Evolutionary conservation across 2,888 invertebrate species (phyloP), one percentile per base, ranked within the genome.

Genomic region (Cephonodes hylas): DNA sequence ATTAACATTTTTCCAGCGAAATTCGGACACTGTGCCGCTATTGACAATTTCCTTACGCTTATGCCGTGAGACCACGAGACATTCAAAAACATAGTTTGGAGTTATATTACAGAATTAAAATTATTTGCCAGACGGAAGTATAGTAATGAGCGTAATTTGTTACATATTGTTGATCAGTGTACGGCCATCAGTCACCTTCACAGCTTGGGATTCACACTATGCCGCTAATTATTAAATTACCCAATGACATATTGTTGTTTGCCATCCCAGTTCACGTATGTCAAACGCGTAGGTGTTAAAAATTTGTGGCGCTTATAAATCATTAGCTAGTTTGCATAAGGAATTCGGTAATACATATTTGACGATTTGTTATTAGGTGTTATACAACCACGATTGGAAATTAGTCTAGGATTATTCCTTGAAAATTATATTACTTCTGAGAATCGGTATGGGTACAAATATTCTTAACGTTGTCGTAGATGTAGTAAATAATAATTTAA

Each of bases 141-240:
- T 31, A 3, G 31, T 48, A 53, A 31, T 18, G n/a, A 46, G 23
- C n/a, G 13, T 18, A 53, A 31, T 31, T 18, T 10, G 27, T 18
- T 53, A 53, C 53, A 31, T 27, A 53, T 53, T 53, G 18, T 53
- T 53, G 53, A 53, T 18, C 27, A 10, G 6, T 31, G 1, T 18
- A 18, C 7, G 27, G 53, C 53, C 31, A 3, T 6, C 10, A 20
- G 3, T 44, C 18, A 31, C 53, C 53, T 53, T 53, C 31, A 18
- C 22, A 45, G 15, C 15, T 53, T 31, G 15, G 27, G 27, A 8
- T 53, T 61, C 45, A 48, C 58, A 62, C 44, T 34, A 60, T 58
- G 62, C 58, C 64, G 63, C 63, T 67, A 63, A 63, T 63, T 57
- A 22, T 46, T 18, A 34, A 23, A 58, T 61, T 57, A 53, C 31